These are phyloP conservation scores for Coenonympha arcania DNA, from an alignment of 2,888 invertebrate genomes.

Conservation along the genomic window DNA sequence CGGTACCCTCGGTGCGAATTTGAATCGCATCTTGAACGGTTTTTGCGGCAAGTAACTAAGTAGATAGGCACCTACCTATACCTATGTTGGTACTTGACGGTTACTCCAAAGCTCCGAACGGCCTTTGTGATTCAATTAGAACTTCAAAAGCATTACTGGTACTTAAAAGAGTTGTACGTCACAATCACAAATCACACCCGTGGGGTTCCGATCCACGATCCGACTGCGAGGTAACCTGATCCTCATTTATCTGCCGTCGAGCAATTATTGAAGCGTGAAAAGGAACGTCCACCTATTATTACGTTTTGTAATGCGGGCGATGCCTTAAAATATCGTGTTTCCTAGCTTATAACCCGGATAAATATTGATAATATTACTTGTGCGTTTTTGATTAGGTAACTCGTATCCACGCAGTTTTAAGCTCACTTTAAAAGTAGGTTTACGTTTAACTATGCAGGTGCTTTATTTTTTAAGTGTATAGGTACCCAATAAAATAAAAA, in stretches of 20 bases:
- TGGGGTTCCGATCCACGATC: conserved; percentile 46
- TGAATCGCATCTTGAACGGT: background rate
- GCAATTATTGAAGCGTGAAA: conserved; percentile 76
- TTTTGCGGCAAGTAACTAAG: background rate
- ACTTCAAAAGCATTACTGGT: conserved; percentile 31
- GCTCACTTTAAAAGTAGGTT: too few relatives aligned
- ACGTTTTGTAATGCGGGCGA: conserved; percentile 72
- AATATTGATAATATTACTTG: conserved; percentile 16
- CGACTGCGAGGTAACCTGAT: conserved; percentile 61
- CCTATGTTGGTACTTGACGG: background rate
- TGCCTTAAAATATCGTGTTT: conserved; percentile 70
- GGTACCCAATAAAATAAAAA: too few relatives aligned
- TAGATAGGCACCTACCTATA: background rate
- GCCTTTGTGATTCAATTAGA: conserved; percentile 24
- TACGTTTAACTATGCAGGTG: too few relatives aligned
- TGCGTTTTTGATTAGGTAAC: background rate
- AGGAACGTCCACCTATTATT: conserved; percentile 73
- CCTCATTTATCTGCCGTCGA: conserved; percentile 73
- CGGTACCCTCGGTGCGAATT: too few relatives aligned
- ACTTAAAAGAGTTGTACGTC: conserved; percentile 55
- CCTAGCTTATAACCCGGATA: conserved; percentile 37
- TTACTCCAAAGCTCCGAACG: background rate
- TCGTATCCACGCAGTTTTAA: too few relatives aligned
- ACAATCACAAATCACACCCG: conserved; percentile 42
- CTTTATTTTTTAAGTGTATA: too few relatives aligned